These are phyloP conservation scores for Onychomys leucogaster DNA, from an alignment of 2,797 vertebrate species.

Conservation along the genomic window DNA sequence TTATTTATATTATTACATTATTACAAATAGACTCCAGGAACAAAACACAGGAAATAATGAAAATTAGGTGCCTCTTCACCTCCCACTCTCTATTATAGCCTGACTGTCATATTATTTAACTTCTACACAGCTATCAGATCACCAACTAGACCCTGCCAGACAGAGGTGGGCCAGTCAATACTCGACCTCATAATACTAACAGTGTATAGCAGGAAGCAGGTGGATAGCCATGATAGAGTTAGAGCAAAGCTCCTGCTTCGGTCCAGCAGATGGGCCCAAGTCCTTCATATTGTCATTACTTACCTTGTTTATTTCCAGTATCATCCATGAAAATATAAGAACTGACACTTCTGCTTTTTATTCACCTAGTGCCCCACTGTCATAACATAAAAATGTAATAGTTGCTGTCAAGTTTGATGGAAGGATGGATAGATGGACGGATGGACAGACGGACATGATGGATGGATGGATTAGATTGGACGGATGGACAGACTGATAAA, in stretches of 20 bases:
- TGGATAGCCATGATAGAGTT: neutral
- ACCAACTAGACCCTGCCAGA: neutral
- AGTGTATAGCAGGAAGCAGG: neutral
- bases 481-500: neutral
- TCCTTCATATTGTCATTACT: constrained; percentile 45
- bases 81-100: neutral
- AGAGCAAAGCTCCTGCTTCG: neutral
- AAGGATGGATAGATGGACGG: neutral
- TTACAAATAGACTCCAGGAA: neutral
- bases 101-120: neutral
- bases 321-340: neutral
- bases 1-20: neutral
- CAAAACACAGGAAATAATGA: constrained; percentile 51
- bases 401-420: neutral
- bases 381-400: constrained; percentile 52
- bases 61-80: neutral
- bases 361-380: constrained; percentile 10
- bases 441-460: neutral
- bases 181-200: neutral
- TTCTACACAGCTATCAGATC: neutral
- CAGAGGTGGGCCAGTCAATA: too few relatives aligned
- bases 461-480: neutral
- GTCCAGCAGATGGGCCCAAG: neutral
- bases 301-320: constrained; percentile 44
- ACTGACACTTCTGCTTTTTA: neutral